Evolutionary conservation across 2,797 vertebrate genomes (phyloP).

Genomic region (Clarias laeviceps): DNA sequence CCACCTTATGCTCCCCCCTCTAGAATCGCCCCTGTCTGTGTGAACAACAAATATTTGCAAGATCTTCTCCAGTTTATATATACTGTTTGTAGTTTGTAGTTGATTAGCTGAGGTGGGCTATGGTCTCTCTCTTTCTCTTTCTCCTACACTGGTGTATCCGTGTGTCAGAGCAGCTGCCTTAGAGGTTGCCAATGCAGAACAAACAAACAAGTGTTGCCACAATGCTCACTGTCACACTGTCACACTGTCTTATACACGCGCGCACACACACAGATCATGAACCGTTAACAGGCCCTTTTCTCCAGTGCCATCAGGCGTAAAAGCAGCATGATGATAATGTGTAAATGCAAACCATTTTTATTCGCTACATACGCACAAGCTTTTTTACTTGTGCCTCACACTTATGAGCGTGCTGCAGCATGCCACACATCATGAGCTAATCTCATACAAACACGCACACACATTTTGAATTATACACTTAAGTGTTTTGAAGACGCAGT

Average conservation of each 20-base stretch:
- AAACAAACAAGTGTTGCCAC: slow-evolving; percentile 48
- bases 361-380: slow-evolving; percentile 15
- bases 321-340: slow-evolving; percentile 45
- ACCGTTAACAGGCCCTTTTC: slow-evolving; percentile 29
- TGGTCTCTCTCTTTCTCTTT: slow-evolving; percentile 33
- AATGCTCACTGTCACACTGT: slow-evolving; percentile 1
- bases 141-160: slow-evolving; percentile 30
- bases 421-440: background rate
- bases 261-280: slow-evolving; percentile 22
- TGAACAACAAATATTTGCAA: too few species aligned
- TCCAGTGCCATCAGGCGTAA: slow-evolving; percentile 32
- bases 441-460: background rate
- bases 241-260: slow-evolving; percentile 8
- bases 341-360: slow-evolving; percentile 29
- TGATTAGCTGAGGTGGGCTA: slow-evolving; percentile 7
- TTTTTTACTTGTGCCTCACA: slow-evolving; percentile 9
- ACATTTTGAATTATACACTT: background rate
- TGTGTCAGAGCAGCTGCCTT: slow-evolving; percentile 37
- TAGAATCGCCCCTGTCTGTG: too few species aligned
- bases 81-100: too few species aligned
- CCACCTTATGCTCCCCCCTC: too few species aligned
- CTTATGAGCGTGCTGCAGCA: slow-evolving; percentile 3
- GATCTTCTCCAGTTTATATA: too few species aligned
- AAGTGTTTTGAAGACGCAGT: background rate
- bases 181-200: slow-evolving; percentile 35